Percentiles rank a stretch among this genome's conserved stretches.
These are phyloP conservation scores for Drosophila lacertosa DNA, from an alignment of 1,140 invertebrate species.

Conservation along the genomic window DNA sequence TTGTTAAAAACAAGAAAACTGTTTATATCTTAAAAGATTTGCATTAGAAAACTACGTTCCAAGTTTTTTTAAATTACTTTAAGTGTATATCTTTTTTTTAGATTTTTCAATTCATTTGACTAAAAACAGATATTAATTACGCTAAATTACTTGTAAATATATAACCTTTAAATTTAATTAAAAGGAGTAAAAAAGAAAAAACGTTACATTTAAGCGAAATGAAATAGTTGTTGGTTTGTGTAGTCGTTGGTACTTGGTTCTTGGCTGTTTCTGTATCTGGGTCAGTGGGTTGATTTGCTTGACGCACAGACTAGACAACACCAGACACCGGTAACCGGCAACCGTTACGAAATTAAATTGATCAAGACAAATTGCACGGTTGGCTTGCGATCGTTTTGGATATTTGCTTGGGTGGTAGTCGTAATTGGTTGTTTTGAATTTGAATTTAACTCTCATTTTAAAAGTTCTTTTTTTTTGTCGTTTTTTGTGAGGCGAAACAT, in stretches of 20 bases:
- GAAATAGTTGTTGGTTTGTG: slow-evolving; percentile 45
- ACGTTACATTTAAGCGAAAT: slow-evolving; percentile 71
- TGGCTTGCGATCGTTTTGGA: slow-evolving; percentile 53
- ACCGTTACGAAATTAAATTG: slow-evolving; percentile 40
- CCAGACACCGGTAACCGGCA: slow-evolving; percentile 3
- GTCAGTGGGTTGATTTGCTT: slow-evolving; percentile 3
- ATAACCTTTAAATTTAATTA: slow-evolving; percentile 77
- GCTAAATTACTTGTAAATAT: slow-evolving; percentile 79
- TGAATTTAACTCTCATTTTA: slow-evolving; percentile 38
- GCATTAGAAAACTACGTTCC: slow-evolving; percentile 59
- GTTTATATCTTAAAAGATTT: slow-evolving; percentile 69
- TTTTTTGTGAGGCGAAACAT: slow-evolving; percentile 84
- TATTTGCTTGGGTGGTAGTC: slow-evolving; percentile 56
- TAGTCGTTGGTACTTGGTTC: slow-evolving; percentile 43
- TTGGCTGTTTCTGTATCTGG: slow-evolving; percentile 29
- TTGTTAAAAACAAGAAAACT: slow-evolving; percentile 83
- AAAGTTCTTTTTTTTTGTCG: slow-evolving; percentile 51
- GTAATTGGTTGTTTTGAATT: slow-evolving; percentile 24
- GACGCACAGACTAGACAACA: slow-evolving; percentile 32
- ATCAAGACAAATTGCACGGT: slow-evolving; percentile 53
- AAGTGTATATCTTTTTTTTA: slow-evolving; percentile 47
- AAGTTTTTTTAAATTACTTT: slow-evolving; percentile 74
- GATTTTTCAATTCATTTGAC: slow-evolving; percentile 72
- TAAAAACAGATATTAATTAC: slow-evolving; percentile 81
- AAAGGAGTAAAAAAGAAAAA: slow-evolving; percentile 61